Evolutionary conservation across 2,113 vertebrate genomes (phyloP).

Genomic region (Lepus europaeus): DNA sequence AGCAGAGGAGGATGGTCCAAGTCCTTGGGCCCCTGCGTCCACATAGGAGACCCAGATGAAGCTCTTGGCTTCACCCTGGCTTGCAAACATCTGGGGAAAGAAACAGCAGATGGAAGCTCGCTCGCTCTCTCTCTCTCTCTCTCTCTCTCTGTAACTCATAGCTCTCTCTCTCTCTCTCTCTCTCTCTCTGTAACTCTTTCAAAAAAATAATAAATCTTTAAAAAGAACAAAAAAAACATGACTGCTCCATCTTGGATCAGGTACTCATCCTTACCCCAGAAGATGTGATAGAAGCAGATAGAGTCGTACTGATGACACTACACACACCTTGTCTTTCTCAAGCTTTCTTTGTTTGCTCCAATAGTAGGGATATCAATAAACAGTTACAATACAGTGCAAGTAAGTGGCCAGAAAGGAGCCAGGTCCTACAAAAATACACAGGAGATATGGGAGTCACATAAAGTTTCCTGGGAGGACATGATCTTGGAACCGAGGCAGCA

Average conservation of each 20-base stretch:
- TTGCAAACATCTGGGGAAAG: too few relatives aligned
- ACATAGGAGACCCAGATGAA: too few relatives aligned
- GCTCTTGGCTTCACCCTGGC: too few relatives aligned
- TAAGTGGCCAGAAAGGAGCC: background rate
- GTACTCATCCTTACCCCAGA: background rate
- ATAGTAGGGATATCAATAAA: background rate
- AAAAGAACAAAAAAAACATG: too few relatives aligned
- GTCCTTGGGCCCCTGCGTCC: too few relatives aligned
- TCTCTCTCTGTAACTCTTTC: too few relatives aligned
- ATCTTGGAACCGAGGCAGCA: background rate
- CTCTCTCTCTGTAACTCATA: too few relatives aligned
- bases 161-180: too few relatives aligned
- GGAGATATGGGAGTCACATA: background rate
- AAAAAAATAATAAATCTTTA: too few relatives aligned
- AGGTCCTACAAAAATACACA: background rate
- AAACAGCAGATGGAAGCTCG: too few relatives aligned
- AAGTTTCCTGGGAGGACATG: constrained; percentile 19
- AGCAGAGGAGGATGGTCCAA: too few relatives aligned
- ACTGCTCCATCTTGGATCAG: background rate
- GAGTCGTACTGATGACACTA: background rate
- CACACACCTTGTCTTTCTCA: constrained; percentile 20
- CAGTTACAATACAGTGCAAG: background rate
- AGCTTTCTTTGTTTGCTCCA: background rate
- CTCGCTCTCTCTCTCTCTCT: too few relatives aligned
- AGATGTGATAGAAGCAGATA: constrained; percentile 11